Evolutionary conservation across 2,113 vertebrate genomes (phyloP).

Genomic region (Bujurquina vittata): DNA sequence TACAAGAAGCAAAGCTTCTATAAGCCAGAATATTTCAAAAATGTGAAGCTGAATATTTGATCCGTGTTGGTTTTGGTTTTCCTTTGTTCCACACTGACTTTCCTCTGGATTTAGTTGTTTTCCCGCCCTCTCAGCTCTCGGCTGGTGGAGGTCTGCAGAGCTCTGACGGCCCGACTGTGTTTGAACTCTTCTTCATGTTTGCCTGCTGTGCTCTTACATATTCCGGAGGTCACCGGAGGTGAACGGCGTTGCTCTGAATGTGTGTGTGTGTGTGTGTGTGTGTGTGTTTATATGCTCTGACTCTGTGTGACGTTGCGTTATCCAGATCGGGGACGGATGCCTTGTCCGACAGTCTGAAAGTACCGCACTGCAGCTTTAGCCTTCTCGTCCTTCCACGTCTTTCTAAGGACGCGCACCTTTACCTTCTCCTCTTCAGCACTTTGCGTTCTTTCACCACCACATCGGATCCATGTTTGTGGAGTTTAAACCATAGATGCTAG

Average conservation of each 20-base stretch:
- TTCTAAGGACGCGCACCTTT: constrained; percentile 45
- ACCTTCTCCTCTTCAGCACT: constrained; percentile 48
- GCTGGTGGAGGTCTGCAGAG: not conserved
- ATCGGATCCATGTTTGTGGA: constrained; percentile 12
- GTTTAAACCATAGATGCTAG: not conserved
- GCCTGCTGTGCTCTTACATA: constrained; percentile 65
- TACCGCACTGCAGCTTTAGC: constrained; percentile 75
- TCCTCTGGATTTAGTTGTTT: not conserved
- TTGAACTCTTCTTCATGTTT: not conserved
- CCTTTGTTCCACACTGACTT: not conserved
- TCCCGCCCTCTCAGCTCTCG: too few species aligned
- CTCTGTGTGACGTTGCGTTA: constrained; percentile 3
- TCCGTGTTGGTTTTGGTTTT: not conserved
- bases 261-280: constrained; percentile 64
- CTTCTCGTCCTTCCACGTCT: not conserved
- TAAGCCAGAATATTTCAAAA: not conserved
- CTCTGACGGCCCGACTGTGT: not conserved
- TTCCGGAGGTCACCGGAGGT: constrained; percentile 46
- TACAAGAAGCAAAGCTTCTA: not conserved
- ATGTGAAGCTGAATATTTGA: not conserved
- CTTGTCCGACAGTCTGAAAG: constrained; percentile 10
- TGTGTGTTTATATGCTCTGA: constrained; percentile 66
- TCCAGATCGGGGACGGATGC: constrained; percentile 23
- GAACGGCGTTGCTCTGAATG: constrained; percentile 55
- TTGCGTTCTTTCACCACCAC: constrained; percentile 44